Evolutionary conservation across 2,888 invertebrate genomes (phyloP), one percentile per base, ranked within the genome.

Genomic region (Drosophila picticornis): DNA sequence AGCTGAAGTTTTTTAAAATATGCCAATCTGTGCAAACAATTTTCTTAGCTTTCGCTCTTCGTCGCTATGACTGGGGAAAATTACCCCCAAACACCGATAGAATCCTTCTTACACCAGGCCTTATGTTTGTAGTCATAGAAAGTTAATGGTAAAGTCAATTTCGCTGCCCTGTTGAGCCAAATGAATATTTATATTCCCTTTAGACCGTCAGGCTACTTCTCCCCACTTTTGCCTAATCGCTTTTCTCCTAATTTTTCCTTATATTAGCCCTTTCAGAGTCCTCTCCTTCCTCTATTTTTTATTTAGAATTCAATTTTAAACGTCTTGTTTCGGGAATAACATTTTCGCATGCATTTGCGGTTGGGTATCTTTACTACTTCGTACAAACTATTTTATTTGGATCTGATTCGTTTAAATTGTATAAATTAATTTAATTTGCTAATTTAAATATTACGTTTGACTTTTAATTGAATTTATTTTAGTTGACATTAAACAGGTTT

Each of bases 341-440:
- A 19, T 34, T 31, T 31, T 9, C 10, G 10, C 31, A 7, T 31
- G 27, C 27, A 32, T 36, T 19, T 7, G 2, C 3, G 7, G 4
- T 2, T 19, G 4, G 19, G 38, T 9, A 19, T 43, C 3, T 13
- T 46, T 22, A 7, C 1, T 13, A 13, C 7, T 22, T 22, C 0
- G 1, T 7, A 7, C 1, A 2, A 13, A 2, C 4, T 7, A 22
- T 2, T 4, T 46, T 2, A 46, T 22, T 22, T 13, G 7, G 7
- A 2, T 13, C 0, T 16, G 1, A 22, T 7, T 16, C 1, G 3
- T n/a, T 7, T 13, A 22, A 1, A 22, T 13, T 1, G 6, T 3
- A 10, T 10, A 22, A 46, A 1, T 13, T n/a, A n/a, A n/a, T n/a
- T n/a, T n/a, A n/a, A 6, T 22, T 43, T 43, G 2, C 6, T 22